Evolutionary conservation across 2,797 vertebrate species (phyloP), one percentile per base, ranked within the genome.

Genomic region (Xyrichtys novacula): DNA sequence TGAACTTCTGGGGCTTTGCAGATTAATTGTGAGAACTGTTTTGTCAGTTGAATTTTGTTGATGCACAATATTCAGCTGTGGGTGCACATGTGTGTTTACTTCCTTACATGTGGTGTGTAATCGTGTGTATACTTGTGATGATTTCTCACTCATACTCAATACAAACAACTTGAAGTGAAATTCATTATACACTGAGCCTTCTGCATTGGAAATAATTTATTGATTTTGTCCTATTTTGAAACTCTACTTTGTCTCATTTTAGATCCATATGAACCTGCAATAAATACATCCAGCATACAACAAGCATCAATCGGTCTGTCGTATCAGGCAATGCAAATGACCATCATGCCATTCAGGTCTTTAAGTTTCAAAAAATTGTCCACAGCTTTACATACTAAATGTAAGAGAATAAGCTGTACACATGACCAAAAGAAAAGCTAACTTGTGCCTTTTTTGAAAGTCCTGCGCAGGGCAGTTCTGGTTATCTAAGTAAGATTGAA

Each of bases 261-360:
- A 6, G 25, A 25, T 46, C 44, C 16, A 25, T 16, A 32, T 11
- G 20, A 3, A 54, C 42, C 7, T 63, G 28, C 15, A 65, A 65
- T 71, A 63, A 70, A 78, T 69, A 82, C 28, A 36, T 60, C 16
- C 9, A 38, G 19, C 29, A 74, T 22, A 57, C 19, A 66, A 70
- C 22, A 66, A 74, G 32, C 23, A 39, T 56, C 20, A 26, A 25
- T 54, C 25, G 28, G 9, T 65, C 44, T 26, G 22, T 12, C 71
- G 60, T 76, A 61, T 43, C 20, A 26, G 54, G 23, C 39, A 46
- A 12, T n/a, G 59, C 56, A 11, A 42, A 60, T 53, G 17, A 39
- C 44, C 64, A 60, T 56, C 65, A 74, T 63, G 50, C 65, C 40
- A 7, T 40, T 54, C 49, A 44, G 4, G 49, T 67, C 25, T 6